These are phyloP conservation scores for Muricea muricata DNA, from an alignment of 92 coral and sea anemone genomes.

Conservation along the genomic window DNA sequence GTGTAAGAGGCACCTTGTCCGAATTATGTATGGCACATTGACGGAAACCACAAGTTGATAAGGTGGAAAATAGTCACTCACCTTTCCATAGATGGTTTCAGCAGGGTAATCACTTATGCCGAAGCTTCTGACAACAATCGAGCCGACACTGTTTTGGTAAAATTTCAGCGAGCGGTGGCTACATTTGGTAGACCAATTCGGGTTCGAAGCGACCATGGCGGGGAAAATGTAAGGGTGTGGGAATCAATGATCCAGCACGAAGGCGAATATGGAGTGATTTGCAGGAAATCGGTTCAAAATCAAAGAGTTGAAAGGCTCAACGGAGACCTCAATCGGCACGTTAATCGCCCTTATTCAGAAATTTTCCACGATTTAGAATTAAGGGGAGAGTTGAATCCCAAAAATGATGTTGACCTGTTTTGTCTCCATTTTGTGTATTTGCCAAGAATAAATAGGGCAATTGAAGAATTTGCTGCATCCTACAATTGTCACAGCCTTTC, in stretches of 20 bases:
- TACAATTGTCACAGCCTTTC: conserved; percentile 24
- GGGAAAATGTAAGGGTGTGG: too few species aligned
- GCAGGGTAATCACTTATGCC: not conserved
- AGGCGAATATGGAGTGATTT: not conserved
- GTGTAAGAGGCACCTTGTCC: too few species aligned
- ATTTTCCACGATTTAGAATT: conserved; percentile 3
- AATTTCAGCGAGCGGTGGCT: too few species aligned
- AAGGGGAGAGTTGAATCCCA: conserved; percentile 16
- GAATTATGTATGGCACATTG: not conserved
- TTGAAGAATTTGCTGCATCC: not conserved
- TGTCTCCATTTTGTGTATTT: not conserved
- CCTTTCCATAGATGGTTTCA: not conserved
- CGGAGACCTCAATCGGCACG: conserved; percentile 5
- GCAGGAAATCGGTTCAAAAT: not conserved
- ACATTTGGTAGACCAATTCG: too few species aligned
- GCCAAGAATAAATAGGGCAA: conserved; percentile 15
- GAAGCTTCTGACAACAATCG: not conserved
- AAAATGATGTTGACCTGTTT: conserved; percentile 18
- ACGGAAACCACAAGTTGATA: not conserved
- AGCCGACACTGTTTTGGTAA: not conserved
- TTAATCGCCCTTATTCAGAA: conserved; percentile 17
- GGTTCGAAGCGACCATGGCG: too few species aligned
- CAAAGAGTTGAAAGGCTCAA: not conserved
- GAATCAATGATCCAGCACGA: too few species aligned
- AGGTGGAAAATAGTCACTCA: not conserved